Conservation (phyloP, 2,888 invertebrate species). For the Keiferia lycopersicella region DNA sequence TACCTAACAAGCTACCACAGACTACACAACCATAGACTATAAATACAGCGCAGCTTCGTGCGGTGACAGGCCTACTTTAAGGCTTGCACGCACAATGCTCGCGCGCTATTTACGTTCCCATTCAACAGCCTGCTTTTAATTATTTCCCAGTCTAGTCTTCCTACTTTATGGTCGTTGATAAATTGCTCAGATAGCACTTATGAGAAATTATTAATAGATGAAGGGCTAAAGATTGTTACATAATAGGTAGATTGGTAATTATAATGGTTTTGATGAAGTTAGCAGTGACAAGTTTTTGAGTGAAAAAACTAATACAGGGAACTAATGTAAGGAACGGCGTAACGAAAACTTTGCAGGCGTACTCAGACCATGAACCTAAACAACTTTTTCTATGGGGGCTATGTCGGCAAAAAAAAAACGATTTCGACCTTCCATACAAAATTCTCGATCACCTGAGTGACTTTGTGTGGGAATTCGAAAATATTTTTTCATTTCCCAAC, state of each 20-base stretch:
- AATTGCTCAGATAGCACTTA: slow-evolving; percentile 52
- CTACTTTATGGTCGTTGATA: slow-evolving; percentile 45
- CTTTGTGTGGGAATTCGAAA: too few species aligned
- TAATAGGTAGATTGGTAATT: not conserved
- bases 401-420: too few species aligned
- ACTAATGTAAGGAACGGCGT: too few species aligned
- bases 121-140: slow-evolving; percentile 59
- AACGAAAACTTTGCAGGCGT: too few species aligned
- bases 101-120: slow-evolving; percentile 57
- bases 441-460: too few species aligned
- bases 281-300: not conserved
- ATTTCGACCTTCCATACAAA: too few species aligned
- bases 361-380: too few species aligned
- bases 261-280: not conserved
- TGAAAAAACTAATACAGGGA: not conserved
- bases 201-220: slow-evolving; percentile 34
- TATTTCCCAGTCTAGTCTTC: slow-evolving; percentile 46
- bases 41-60: not conserved
- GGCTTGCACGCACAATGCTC: slow-evolving; percentile 47
- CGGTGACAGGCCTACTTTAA: slow-evolving; percentile 32
- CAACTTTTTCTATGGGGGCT: too few species aligned
- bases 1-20: not conserved
- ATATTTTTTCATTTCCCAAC: too few species aligned
- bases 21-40: not conserved
- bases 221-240: slow-evolving; percentile 7